Base-by-base conservation (phyloP, 2,888 invertebrate species). In the Sylvicola fuscatus region DNA sequence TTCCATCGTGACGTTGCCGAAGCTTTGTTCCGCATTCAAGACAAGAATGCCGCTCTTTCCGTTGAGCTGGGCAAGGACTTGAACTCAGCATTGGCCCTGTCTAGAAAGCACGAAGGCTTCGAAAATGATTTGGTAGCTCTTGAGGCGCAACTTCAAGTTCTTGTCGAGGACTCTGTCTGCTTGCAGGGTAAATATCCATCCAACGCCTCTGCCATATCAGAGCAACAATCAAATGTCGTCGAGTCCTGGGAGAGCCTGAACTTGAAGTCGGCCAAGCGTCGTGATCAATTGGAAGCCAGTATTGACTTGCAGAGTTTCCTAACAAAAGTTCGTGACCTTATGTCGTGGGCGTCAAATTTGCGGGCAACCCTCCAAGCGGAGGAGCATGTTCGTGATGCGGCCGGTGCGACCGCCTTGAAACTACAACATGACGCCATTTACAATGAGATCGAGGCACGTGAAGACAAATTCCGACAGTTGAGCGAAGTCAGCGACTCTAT, bases 1-100 rank as follows among this genome's bases (percentile, higher is more conserved):
- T 97, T 93, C 69, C 95, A 97, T 61, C 73, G 93, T 36, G 95
- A 95, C 58, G 89, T 84, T 2, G 84, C 81, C 14, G 93, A 95
- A 51, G 81, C 90, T 2, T 58, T 89, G 7, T 78, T 83, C 29
- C 67, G 93, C 15, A 90, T 89, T 29, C 84, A 82, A 45, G 92
- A 89, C 53, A 89, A 92, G 51, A 75, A 81, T 41, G 80, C 82
- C 0, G 79, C 78, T 3, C 70, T 97, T 30, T 81, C 83, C 1
- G 76, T 76, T 2, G 82, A 83, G 43, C 60, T 77, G 12, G 77
- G 76, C 44, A 66, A 83, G 33, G 92, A 93, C 60, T 65, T 87
- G 36, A 81, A 89, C 47, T 80, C 86, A 0, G 89, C 89, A 4
- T 61, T 84, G 41, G 74, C 79, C 0, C 64, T 90, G 40, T 65